These are phyloP conservation scores for Ochlodes sylvanus DNA, from an alignment of 2,888 invertebrate species.

Conservation along the genomic window DNA sequence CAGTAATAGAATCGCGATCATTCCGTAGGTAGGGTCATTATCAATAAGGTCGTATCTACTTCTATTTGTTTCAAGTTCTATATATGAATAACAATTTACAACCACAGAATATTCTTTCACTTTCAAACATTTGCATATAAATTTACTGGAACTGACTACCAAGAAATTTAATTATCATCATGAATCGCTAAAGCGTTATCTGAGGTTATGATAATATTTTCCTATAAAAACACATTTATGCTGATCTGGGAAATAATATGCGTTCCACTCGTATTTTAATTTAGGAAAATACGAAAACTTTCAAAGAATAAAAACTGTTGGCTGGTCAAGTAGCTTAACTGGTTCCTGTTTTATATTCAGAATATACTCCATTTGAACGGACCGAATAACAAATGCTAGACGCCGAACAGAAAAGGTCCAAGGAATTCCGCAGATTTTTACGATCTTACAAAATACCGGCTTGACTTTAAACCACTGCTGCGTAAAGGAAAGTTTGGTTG, in stretches of 20 bases:
- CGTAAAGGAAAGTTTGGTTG: too few species aligned
- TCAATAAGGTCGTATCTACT: too few species aligned
- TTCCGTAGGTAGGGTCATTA: too few species aligned
- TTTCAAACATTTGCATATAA: too few species aligned
- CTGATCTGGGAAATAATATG: neutral
- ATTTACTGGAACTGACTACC: too few species aligned
- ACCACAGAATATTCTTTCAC: too few species aligned
- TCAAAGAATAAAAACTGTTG: neutral
- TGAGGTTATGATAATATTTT: too few species aligned
- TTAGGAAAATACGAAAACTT: neutral
- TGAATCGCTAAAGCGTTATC: neutral
- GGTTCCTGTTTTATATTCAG: slow-evolving; percentile 6
- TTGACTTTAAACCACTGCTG: neutral
- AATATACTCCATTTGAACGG: neutral
- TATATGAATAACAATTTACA: too few species aligned
- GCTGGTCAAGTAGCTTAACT: neutral
- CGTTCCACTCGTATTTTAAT: neutral
- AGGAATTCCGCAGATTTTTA: neutral
- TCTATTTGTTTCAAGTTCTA: too few species aligned
- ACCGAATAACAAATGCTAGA: slow-evolving; percentile 6
- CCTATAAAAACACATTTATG: too few species aligned
- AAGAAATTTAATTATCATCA: neutral
- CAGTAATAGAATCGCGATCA: too few species aligned
- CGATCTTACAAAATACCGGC: neutral
- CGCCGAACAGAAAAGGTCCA: neutral